Evolutionary conservation across 2,113 vertebrate species (phyloP), one percentile per base, ranked within the genome.

Genomic region (Arvicanthis niloticus): DNA sequence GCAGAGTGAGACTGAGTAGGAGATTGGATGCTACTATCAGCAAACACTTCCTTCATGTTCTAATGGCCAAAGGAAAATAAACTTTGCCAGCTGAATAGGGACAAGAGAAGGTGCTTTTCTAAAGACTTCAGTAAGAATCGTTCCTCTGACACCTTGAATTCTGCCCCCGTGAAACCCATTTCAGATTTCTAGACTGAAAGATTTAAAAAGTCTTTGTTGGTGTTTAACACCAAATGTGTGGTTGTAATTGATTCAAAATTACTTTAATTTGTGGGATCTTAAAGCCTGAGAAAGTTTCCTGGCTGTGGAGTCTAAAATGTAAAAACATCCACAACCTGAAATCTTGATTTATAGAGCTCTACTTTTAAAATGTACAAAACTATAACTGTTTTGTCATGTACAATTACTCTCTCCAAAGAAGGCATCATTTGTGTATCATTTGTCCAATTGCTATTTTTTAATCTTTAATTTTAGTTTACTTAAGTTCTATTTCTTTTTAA

Each of bases 381-480:
- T 87, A 65, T 0, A 91, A 72, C 9, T 53, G 70, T 73, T 42
- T 84, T 72, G 5, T 65, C 56, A 86, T 53, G 68, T 92, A 95
- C 7, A 34, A 67, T 31, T 85, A 29, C 60, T 73, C 7, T 42
- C 89, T 62, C 62, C 58, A 45, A 84, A 68, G 10, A 91, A 65
- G 58, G 37, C 22, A 73, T 89, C 24, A 19, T 67, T 13, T 72
- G 3, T 95, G 2, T 34, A 8, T 70, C 5, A 94, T 75, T 91
- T 91, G 53, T 37, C 0, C 68, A 88, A 60, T 21, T 51, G 24
- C 12, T 88, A 42, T 65, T 78, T 89, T 26, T 37, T 91, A 81
- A 73, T 72, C 96, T 95, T 7, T 67, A 31, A 48, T 62, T 94
- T 89, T 40, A 42, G 2, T 65, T 89, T 21, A 91, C 77, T 91